Evolutionary conservation across 92 coral and sea anemone genomes (phyloP).

Genomic region (Meandrina meandrites): DNA sequence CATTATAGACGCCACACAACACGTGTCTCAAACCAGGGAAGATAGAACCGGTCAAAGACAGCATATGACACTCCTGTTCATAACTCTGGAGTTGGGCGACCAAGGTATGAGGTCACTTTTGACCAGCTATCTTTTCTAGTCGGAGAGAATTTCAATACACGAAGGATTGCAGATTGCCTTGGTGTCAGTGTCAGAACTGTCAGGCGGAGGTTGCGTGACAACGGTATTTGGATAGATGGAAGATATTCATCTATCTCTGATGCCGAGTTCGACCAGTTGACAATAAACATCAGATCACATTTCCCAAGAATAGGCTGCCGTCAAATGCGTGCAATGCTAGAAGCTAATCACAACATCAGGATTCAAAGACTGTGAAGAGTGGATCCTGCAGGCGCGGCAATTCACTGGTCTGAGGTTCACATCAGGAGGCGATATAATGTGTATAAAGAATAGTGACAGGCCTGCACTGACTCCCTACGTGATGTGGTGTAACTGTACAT

Average conservation of each 20-base stretch:
- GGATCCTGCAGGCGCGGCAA: background rate
- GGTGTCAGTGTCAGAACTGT: conserved; percentile 3
- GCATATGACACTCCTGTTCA: background rate
- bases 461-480: too few species aligned
- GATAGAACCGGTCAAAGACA: too few species aligned
- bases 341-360: background rate
- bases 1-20: too few species aligned
- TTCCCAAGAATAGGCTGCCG: conserved; percentile 25
- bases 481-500: too few species aligned
- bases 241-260: background rate
- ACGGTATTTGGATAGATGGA: background rate
- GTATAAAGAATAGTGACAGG: too few species aligned
- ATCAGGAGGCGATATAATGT: background rate
- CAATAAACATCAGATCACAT: background rate
- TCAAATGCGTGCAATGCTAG: conserved; percentile 16
- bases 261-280: background rate
- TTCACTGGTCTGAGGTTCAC: background rate
- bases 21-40: too few species aligned
- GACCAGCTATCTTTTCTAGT: conserved; percentile 9
- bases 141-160: conserved; percentile 4
- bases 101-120: background rate
- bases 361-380: background rate
- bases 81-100: background rate
- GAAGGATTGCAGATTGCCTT: conserved; percentile 18
- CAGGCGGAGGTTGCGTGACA: conserved; percentile 6